A percentile compares a stretch with the other conserved stretches of the same genome.
Conservation (phyloP, 2,888 invertebrate genomes). For the Aleiodes leptofemur region DNA sequence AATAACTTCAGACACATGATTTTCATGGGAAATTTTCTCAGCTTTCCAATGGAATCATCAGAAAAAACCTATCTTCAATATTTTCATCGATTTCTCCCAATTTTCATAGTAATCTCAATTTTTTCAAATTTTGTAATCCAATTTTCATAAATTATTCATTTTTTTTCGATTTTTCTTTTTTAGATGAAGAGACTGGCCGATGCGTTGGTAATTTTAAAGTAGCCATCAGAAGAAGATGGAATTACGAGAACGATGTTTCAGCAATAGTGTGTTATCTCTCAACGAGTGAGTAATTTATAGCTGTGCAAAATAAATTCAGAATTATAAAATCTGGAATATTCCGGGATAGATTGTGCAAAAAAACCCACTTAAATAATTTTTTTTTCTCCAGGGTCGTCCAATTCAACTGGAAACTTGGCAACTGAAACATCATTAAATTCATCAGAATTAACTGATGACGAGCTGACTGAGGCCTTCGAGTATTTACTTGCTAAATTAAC, state of each 20-base stretch:
- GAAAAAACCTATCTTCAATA: no score
- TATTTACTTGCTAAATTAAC: constrained; percentile 78
- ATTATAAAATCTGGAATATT: constrained; percentile 1
- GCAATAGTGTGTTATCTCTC: constrained; percentile 90
- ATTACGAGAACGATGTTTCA: constrained; percentile 91
- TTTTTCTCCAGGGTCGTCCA: constrained; percentile 68
- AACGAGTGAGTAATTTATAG: constrained; percentile 77
- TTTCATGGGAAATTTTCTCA: no score
- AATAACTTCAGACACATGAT: no score
- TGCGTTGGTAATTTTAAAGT: constrained; percentile 89
- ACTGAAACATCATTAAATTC: constrained; percentile 67
- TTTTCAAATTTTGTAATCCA: not conserved
- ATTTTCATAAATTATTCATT: not conserved
- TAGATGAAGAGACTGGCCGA: constrained; percentile 94
- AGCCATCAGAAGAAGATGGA: constrained; percentile 90
- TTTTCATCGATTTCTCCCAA: no score
- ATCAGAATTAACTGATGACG: constrained; percentile 75
- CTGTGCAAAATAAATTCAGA: constrained; percentile 11
- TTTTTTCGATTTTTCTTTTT: not conserved
- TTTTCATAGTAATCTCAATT: no score
- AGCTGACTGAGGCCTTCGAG: constrained; percentile 78
- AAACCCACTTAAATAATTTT: constrained; percentile 1
- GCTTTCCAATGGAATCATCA: no score
- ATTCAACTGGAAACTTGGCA: constrained; percentile 71
- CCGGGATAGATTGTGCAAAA: not conserved